phyloP scores from a whole-genome alignment of 2,888 invertebrate species.

The Neoaliturus tenellus region DNA sequence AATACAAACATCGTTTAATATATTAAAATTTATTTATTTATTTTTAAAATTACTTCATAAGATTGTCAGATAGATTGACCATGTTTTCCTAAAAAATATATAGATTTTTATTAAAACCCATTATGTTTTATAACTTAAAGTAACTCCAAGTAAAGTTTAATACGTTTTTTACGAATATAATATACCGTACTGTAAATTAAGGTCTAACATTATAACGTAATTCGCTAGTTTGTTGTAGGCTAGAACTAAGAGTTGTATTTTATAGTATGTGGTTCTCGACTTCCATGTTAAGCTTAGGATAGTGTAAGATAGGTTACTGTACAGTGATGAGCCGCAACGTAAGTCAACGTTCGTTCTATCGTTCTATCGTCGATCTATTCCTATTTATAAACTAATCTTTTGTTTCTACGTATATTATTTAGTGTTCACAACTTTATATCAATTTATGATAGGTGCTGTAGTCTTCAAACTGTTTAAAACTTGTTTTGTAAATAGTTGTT shows the following conservation, averaged over 20 bases:
- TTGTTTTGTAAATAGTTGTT: neutral
- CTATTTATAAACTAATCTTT: neutral
- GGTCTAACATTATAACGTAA: neutral
- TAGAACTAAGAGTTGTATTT: slow-evolving; percentile 24
- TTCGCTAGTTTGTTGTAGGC: slow-evolving; percentile 36
- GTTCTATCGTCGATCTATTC: neutral
- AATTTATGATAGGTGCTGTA: neutral
- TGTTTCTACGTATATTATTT: neutral
- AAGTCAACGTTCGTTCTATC: slow-evolving; percentile 31
- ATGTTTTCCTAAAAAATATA: too few relatives aligned
- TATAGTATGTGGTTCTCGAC: slow-evolving; percentile 27
- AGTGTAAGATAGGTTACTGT: slow-evolving; percentile 41
- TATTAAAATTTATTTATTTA: too few relatives aligned
- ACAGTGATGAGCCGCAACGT: slow-evolving; percentile 38
- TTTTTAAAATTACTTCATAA: too few relatives aligned
- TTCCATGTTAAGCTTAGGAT: slow-evolving; percentile 38
- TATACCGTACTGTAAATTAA: slow-evolving; percentile 4
- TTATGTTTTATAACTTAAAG: neutral
- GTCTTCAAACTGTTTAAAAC: neutral
- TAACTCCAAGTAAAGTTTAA: slow-evolving; percentile 21
- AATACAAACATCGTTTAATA: too few relatives aligned
- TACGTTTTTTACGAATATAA: slow-evolving; percentile 10
- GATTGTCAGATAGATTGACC: too few relatives aligned
- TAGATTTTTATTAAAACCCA: neutral
- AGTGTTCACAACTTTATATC: neutral